These are phyloP conservation scores for Schizaphis graminum DNA, from an alignment of 2,888 invertebrate genomes.

Conservation along the genomic window DNA sequence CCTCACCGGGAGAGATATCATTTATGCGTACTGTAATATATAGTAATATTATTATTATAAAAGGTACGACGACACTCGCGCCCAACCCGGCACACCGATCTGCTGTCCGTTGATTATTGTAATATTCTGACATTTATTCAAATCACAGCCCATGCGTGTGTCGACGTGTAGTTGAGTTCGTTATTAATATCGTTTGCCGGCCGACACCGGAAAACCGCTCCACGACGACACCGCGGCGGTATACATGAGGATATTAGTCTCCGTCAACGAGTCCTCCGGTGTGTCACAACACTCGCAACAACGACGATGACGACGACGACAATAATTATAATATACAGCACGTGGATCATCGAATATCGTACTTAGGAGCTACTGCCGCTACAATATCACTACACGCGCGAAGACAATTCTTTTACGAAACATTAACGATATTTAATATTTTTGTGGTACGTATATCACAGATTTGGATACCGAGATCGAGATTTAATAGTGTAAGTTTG, in stretches of 20 bases:
- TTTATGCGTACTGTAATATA: conserved; percentile 25
- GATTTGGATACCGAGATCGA: not conserved
- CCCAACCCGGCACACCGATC: conserved; percentile 31
- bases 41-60: conserved; percentile 26
- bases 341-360: not conserved
- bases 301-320: not conserved
- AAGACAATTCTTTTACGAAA: not conserved
- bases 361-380: not conserved
- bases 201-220: conserved; percentile 59
- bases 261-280: conserved; percentile 48
- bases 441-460: not conserved
- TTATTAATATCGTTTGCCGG: conserved; percentile 58
- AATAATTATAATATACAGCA: not conserved
- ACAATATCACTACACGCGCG: not conserved
- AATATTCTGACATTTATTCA: conserved; percentile 60
- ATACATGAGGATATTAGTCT: conserved; percentile 34
- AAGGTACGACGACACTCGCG: not conserved
- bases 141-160: conserved; percentile 35
- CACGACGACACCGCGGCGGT: not conserved
- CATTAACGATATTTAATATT: not conserved
- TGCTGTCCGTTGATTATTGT: conserved; percentile 54
- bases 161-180: not conserved
- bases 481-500: not conserved
- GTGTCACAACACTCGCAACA: conserved; percentile 34
- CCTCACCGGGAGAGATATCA: conserved; percentile 58